Evolutionary conservation across 1,140 invertebrate species (phyloP), one percentile per base, ranked within the genome.

Genomic region (Aleiodes sp.): DNA sequence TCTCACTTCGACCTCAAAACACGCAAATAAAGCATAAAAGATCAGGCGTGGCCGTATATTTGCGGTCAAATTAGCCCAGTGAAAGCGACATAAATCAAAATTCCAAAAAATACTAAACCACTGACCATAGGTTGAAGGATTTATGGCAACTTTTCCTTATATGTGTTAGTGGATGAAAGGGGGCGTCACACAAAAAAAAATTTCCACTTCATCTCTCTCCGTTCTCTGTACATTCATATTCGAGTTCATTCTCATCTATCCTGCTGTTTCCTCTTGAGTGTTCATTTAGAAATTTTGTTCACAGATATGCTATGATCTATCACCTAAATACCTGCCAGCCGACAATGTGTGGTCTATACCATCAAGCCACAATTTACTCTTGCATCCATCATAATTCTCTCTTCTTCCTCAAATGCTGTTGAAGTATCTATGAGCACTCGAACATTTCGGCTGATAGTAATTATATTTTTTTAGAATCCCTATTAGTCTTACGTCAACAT

Each of bases 51-150:
- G 63, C 28, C 37, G 64, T 8, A 9, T 7, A 4, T 21, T n/a
- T 66, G 46, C 72, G 64, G 71, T 70, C 73, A 82, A 84, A 84
- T 84, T 84, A 75, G 73, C 68, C 75, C 73, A 81, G 82, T 80
- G 80, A 82, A 84, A 84, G 81, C 75, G 77, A 71, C 78, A 82
- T 84, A 82, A 83, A 85, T 84, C 81, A 83, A 82, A 85, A 84
- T 82, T 82, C 80, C 80, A 83, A 79, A 84, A 84, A 83, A 82
- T 78, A 67, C 31, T 37, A 26, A n/a, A n/a, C 16, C 52, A 41
- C 28, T 16, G 24, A 57, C 65, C 65, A 57, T 65, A 71, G 68
- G 75, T 66, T 82, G 83, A 84, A 80, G 81, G 82, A 84, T 84
- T 84, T 84, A 84, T 83, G 82, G 72, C 79, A 61, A 77, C 72